Evolutionary conservation across 2,888 invertebrate species (phyloP).

Genomic region (Agriotes lineatus): DNA sequence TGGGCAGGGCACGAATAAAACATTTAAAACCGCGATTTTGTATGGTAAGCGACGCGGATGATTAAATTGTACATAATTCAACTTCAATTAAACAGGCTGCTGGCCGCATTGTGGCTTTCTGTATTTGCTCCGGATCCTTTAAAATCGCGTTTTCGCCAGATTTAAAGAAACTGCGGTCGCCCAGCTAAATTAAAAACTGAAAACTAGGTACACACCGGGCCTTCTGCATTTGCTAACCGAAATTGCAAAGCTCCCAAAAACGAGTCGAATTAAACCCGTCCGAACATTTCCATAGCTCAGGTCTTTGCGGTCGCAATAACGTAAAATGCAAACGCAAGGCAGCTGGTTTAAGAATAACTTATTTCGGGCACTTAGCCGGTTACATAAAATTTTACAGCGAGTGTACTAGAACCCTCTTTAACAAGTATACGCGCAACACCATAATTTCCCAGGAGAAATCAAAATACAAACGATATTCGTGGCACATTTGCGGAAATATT

Average conservation of each 20-base stretch:
- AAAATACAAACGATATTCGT: constrained; percentile 62
- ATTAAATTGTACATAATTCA: constrained; percentile 38
- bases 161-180: no score
- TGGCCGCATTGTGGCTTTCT: not conserved
- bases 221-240: no score
- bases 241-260: no score
- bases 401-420: constrained; percentile 43
- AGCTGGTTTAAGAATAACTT: constrained; percentile 18
- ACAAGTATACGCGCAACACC: constrained; percentile 52
- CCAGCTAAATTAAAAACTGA: no score
- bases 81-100: constrained; percentile 31
- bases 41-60: constrained; percentile 35
- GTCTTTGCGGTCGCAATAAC: not conserved
- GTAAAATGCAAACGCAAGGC: not conserved
- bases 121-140: not conserved
- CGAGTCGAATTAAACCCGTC: no score
- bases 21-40: constrained; percentile 25
- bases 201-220: no score
- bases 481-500: constrained; percentile 63
- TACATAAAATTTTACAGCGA: constrained; percentile 37
- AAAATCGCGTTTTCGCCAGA: no score
- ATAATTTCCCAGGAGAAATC: constrained; percentile 66
- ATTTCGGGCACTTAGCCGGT: constrained; percentile 30
- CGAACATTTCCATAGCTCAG: not conserved
- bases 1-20: constrained; percentile 20